These are phyloP conservation scores for Corvus moneduloides DNA, from an alignment of 2,113 vertebrate species.

Conservation along the genomic window DNA sequence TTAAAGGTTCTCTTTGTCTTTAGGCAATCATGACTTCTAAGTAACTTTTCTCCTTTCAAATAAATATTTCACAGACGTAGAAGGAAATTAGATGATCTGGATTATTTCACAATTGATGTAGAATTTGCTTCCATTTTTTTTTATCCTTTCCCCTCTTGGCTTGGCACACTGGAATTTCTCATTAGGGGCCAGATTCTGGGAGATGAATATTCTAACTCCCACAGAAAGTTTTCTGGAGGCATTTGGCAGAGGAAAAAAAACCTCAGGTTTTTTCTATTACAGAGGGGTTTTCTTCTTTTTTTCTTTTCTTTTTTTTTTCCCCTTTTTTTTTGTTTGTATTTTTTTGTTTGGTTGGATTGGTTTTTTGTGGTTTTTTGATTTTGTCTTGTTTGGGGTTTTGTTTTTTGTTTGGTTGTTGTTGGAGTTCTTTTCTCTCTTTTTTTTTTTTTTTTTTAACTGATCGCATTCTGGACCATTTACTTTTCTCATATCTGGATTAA, in stretches of 20 bases:
- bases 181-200: background rate
- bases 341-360: background rate
- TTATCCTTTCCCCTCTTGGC: background rate
- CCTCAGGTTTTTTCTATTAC: background rate
- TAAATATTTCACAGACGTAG: background rate
- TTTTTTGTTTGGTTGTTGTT: background rate
- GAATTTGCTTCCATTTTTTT: background rate
- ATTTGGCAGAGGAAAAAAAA: background rate
- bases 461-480: background rate
- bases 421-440: rapidly evolving
- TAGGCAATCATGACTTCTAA: background rate
- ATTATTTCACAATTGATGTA: background rate
- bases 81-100: background rate
- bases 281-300: background rate
- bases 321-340: background rate
- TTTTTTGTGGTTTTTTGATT: background rate
- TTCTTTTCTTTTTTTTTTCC: rapidly evolving
- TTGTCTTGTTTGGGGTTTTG: too few species aligned
- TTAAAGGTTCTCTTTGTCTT: background rate
- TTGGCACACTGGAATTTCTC: background rate
- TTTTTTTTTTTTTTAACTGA: too few species aligned
- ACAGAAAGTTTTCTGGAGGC: background rate
- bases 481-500: background rate
- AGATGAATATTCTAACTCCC: background rate
- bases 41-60: background rate